Conservation (phyloP, 2,888 invertebrate species). For the Stenichneumon culpator region DNA sequence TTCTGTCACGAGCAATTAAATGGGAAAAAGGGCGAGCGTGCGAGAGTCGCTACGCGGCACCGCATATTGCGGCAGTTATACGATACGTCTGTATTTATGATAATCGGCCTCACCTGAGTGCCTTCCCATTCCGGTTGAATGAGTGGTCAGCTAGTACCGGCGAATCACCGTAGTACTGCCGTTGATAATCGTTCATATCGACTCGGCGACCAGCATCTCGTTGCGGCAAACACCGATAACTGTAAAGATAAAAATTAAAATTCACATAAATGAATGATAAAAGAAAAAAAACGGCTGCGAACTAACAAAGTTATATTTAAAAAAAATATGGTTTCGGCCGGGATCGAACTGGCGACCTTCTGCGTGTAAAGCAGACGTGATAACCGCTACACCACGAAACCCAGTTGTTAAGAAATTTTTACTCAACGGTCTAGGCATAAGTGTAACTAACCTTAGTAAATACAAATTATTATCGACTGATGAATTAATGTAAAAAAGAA, state of each 20-base stretch:
- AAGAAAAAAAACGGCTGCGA: background rate
- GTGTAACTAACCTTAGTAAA: background rate
- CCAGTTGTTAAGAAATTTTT: constrained; percentile 27
- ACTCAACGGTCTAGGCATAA: background rate
- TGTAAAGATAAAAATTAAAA: constrained; percentile 27
- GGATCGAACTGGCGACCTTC: constrained; percentile 83
- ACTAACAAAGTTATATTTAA: constrained; percentile 13
- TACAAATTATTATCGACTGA: background rate
- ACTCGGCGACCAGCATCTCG: constrained; percentile 66
- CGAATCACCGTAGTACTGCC: constrained; percentile 76
- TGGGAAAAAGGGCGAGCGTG: constrained; percentile 37
- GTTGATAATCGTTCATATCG: constrained; percentile 77
- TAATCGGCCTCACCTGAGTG: constrained; percentile 80
- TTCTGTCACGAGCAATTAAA: constrained; percentile 75
- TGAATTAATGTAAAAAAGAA: too few relatives aligned
- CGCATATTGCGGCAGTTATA: constrained; percentile 21
- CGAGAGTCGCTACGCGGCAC: background rate
- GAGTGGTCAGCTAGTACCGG: constrained; percentile 77
- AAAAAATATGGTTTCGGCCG: constrained; percentile 79
- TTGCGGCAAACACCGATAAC: constrained; percentile 36
- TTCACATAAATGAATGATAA: background rate
- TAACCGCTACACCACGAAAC: constrained; percentile 83
- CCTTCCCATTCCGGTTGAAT: constrained; percentile 83
- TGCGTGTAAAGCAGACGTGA: constrained; percentile 83
- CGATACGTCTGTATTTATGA: constrained; percentile 69